phyloP scores from a whole-genome alignment of 1,140 invertebrate genomes.

The Chelonus insularis region DNA sequence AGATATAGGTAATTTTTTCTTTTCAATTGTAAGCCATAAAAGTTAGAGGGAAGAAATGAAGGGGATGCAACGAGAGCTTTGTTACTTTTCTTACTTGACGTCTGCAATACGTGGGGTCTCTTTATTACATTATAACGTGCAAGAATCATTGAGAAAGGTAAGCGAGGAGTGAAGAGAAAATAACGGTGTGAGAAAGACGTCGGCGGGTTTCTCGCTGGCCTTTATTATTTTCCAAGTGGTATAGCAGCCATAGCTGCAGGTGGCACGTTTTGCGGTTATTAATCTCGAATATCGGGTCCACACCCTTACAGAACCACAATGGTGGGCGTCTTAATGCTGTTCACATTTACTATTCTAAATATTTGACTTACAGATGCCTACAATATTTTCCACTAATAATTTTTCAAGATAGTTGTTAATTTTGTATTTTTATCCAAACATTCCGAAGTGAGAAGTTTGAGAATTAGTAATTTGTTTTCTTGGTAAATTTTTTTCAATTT shows the following conservation, averaged over 20 bases:
- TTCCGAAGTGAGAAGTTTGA: too few species aligned
- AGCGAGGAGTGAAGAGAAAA: not conserved
- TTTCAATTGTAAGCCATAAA: not conserved
- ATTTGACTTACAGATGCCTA: not conserved
- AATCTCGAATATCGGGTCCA: conserved; percentile 21
- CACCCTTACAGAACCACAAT: not conserved
- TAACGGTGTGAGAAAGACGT: not conserved
- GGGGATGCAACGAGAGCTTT: not conserved
- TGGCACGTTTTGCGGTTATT: conserved; percentile 27
- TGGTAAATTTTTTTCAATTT: too few species aligned
- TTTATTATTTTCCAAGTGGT: conserved; percentile 17
- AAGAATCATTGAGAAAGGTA: not conserved
- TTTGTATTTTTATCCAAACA: too few species aligned
- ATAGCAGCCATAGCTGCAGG: conserved; percentile 19
- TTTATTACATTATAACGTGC: conserved; percentile 16
- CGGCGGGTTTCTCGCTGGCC: not conserved
- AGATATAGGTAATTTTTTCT: not conserved
- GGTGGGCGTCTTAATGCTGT: not conserved
- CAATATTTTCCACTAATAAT: not conserved
- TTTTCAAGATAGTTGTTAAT: too few species aligned
- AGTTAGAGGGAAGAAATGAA: not conserved
- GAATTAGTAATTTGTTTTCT: too few species aligned
- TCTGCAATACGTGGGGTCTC: not conserved
- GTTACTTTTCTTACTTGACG: not conserved
- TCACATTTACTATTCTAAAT: not conserved